Evolutionary conservation across 2,113 vertebrate species (phyloP), one percentile per base, ranked within the genome.

Genomic region (Rhagologus leucostigma): DNA sequence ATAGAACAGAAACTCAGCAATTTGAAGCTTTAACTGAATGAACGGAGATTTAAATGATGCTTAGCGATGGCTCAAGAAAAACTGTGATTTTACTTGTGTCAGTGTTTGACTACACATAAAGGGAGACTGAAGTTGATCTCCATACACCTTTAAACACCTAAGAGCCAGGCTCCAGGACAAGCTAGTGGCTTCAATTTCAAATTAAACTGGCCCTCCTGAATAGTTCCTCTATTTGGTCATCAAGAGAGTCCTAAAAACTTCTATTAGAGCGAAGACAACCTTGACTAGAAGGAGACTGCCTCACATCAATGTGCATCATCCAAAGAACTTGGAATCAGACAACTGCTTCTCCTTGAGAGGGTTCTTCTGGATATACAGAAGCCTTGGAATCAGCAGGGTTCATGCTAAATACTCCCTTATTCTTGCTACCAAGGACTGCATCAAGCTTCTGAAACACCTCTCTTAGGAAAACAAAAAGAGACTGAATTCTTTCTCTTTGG

Each of bases 71-170:
- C 57, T 88, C 53, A 83, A 82, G 77, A 62, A 81, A 60, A 84
- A 70, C 5, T 41, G 13, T 0, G 0, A 65, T 75, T 27, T 74
- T 67, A 65, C 9, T 84, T 64, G 24, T 1, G 0, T 56, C 50
- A 80, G 11, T 53, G 44, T 65, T 75, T 89, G 74, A 52, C 11
- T 53, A 41, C 22, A 73, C 18, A 18, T 9, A 75, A 9, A 82
- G 7, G 0, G 3, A 81, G 20, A 8, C 22, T 75, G 74, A 93
- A 35, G 9, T 1, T 59, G 37, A 50, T 42, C 23, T 93, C 32
- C 7, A 16, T 27, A 17, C 11, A 35, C 0, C 5, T 29, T 33
- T 56, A 35, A 87, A 76, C 12, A 57, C 9, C 10, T 33, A 62
- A 88, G 26, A 90, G 46, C 9, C 37, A 79, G 67, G 18, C 26